These are phyloP conservation scores for Siniperca knerii DNA, from an alignment of 2,113 vertebrate genomes.

Conservation along the genomic window DNA sequence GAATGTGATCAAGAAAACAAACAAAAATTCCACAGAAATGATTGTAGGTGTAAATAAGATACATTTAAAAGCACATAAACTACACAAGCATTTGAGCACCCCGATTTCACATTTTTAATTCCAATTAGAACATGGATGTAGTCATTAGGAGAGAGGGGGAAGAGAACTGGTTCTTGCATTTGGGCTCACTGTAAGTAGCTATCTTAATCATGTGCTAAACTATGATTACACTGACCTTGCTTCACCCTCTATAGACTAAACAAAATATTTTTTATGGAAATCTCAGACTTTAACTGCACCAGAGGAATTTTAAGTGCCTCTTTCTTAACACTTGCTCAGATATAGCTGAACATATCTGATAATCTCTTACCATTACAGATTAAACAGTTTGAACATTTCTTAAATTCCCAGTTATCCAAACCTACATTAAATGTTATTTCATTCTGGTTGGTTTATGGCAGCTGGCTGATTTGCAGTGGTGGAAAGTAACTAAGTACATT, in stretches of 20 bases:
- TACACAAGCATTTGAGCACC: background rate
- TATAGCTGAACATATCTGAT: background rate
- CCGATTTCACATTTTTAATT: background rate
- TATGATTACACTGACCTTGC: slow-evolving; percentile 5
- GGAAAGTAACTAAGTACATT: background rate
- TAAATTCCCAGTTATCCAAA: background rate
- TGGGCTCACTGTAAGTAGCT: background rate
- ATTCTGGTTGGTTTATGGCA: background rate
- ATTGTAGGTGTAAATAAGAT: background rate
- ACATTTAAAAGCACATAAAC: background rate
- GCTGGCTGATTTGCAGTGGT: background rate
- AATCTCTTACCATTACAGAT: background rate
- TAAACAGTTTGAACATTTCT: background rate
- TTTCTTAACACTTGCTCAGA: background rate
- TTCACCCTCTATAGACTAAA: background rate
- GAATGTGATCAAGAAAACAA: background rate
- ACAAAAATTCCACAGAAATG: background rate
- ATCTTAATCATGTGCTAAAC: background rate
- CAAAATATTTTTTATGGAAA: slow-evolving; percentile 5
- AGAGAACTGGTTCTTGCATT: background rate
- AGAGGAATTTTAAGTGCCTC: background rate
- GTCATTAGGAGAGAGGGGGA: slow-evolving; percentile 1
- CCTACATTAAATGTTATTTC: background rate
- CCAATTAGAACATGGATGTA: background rate
- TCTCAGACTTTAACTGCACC: background rate